Base-by-base conservation (phyloP, 1,140 invertebrate genomes). In the Saccostrea echinata region DNA sequence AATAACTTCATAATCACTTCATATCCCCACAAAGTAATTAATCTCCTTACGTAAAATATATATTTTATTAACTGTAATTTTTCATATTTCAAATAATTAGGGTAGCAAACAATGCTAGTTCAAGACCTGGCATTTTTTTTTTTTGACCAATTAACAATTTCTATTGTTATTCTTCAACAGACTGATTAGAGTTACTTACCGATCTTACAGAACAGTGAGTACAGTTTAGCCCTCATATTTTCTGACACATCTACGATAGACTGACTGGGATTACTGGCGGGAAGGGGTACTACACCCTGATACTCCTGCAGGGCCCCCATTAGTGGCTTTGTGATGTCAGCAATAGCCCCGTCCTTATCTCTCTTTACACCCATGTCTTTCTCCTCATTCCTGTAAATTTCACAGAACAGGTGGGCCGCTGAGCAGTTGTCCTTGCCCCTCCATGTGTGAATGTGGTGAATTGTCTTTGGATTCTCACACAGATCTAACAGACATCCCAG, bases 171-270 rank as follows among this genome's bases (percentile, higher is more conserved):
- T 9, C 43, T 43, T 43, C 43, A 43, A 43, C 6, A 6, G 35
- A 3, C 43, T 8, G 43, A 43, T 43, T 1, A 43, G 43, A 43
- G 9, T 43, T 43, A 52, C 90, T 87, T 88, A 94, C 93, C 94
- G 30, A 95, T 92, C 90, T 95, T 95, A 89, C 92, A 93, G 89
- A 95, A 95, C 16, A 95, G 76, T 16, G 94, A 93, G 88, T 95
- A 95, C 13, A 95, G 92, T 88, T 95, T 95, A 21, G 94, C 94
- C 84, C 95, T 91, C 92, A 95, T 93, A 84, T 95, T 95, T 85
- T 95, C 95, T 9, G 91, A 93, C 11, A 95, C 93, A 89, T 95
- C 95, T 12, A 94, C 93, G 51, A 95, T 94, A 24, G 94, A 91
- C 87, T 93, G 94, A 85, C 94, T 94, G 16, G 92, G 91, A 85